Evolutionary conservation across 2,888 invertebrate genomes (phyloP).

Genomic region (Drosophila imparisetae): DNA sequence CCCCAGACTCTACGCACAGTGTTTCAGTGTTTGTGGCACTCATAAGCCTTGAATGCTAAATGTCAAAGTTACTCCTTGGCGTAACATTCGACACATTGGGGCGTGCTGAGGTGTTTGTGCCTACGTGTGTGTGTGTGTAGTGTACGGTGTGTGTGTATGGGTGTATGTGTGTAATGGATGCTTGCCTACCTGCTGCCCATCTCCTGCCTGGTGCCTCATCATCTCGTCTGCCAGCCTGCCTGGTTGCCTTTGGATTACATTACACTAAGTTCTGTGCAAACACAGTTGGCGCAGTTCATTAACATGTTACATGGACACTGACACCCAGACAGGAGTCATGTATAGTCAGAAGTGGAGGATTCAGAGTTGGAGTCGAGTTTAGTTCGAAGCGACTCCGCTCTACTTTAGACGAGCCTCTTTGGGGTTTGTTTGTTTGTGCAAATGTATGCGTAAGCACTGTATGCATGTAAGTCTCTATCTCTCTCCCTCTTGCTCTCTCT

Average conservation of each 20-base stretch:
- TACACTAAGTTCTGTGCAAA: conserved; percentile 81
- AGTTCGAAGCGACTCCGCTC: conserved; percentile 63
- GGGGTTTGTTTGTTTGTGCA: conserved; percentile 64
- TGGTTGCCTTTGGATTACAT: conserved; percentile 73
- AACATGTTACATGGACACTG: conserved; percentile 80
- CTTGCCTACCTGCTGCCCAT: conserved; percentile 19
- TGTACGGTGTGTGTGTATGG: not conserved
- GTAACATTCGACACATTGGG: conserved; percentile 80
- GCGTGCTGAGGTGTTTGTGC: conserved; percentile 71
- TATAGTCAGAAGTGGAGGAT: conserved; percentile 15
- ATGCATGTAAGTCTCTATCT: conserved; percentile 57
- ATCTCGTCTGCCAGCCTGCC: conserved; percentile 41
- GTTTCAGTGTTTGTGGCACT: conserved; percentile 61
- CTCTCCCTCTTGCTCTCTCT: not conserved
- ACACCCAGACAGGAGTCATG: conserved; percentile 37
- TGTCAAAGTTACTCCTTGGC: conserved; percentile 81
- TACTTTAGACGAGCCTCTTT: conserved; percentile 70
- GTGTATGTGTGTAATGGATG: conserved; percentile 42
- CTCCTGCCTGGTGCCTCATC: conserved; percentile 31
- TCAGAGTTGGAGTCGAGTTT: conserved; percentile 51
- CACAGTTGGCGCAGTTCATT: conserved; percentile 81
- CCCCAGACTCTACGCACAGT: conserved; percentile 39
- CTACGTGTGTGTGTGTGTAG: conserved; percentile 5
- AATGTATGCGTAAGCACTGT: conserved; percentile 77
- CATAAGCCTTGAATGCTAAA: conserved; percentile 81